Conservation (phyloP, 2,113 vertebrate genomes). For the Piprites chloris region DNA sequence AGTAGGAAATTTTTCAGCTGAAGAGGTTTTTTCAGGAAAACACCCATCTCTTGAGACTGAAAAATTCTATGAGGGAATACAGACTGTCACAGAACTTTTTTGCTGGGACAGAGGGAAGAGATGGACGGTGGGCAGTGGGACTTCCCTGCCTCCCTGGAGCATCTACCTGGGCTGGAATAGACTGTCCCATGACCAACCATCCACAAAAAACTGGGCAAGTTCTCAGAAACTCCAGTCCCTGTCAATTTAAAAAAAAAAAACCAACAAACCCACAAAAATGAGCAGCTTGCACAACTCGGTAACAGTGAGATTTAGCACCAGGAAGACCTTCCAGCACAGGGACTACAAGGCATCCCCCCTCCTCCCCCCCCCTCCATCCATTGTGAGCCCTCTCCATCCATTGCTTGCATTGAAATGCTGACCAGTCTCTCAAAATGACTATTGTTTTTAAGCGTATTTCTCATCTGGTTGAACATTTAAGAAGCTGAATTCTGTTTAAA, state of each 20-base stretch:
- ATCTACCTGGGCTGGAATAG: background rate
- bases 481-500: background rate
- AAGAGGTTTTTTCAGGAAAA: background rate
- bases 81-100: background rate
- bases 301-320: background rate
- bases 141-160: background rate
- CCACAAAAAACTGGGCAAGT: background rate
- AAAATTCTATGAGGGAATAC: background rate
- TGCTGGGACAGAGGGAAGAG: background rate
- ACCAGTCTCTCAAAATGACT: background rate
- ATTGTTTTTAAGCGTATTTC: background rate
- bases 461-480: background rate
- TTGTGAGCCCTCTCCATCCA: background rate
- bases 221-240: background rate
- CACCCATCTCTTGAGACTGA: background rate
- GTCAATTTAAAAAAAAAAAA: background rate
- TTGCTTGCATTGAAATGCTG: background rate
- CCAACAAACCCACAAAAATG: background rate
- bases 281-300: background rate
- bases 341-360: accelerated
- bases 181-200: accelerated
- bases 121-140: background rate
- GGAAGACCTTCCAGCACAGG: background rate
- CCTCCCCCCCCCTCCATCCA: too few species aligned
- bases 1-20: background rate